Base-by-base conservation (phyloP, 2,888 invertebrate genomes). In the Andrena hattorfiana region DNA sequence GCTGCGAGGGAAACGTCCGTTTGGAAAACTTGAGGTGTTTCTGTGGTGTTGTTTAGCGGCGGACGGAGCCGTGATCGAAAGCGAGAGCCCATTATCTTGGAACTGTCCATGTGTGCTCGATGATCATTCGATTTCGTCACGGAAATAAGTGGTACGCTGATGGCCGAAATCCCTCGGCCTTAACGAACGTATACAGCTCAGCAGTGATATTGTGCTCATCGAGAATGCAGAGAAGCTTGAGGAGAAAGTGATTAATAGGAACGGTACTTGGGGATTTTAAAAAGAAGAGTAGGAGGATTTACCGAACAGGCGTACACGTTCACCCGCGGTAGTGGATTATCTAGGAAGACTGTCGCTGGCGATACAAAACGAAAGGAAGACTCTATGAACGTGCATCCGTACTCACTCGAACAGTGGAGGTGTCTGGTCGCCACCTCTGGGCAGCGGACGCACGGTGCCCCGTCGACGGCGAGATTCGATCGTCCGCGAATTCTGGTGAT, bases 301-400 rank as follows among this genome's bases (percentile, higher is more conserved):
- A 1, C 13, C 4, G 0, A 3, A 56, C 23, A 56, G 56, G 56
- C 23, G 54, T 54, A 20, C 54, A 23, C 20, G 54, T 54, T n/a
- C 54, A 2, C 7, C 54, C 8, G 54, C 20, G 8, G 7, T 23
- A n/a, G 54, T 23, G 54, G 20, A 16, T 42, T 42, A 16, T 42
- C 42, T 42, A 7, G 10, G 56, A 56, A 26, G 56, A 56, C 8
- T 23, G 54, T 56, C 23, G 26, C 10, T 23, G 23, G 23, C 0
- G 54, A 20, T 23, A 20, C 23, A 3, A 10, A 10, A 7, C 10
- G 32, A 32, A 51, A 79, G 23, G 51, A 60, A 79, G 69, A 51
- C 67, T 86, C 84, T 86, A 86, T 84, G 81, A 68, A 63, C 79
- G 32, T 81, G 70, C 62, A 48, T 72, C 28, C 67, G 74, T 79